A percentile compares a stretch with the other conserved stretches of the same genome.
Evolutionary conservation across 2,113 vertebrate species (phyloP).

Genomic region (Heterochromis multidens): DNA sequence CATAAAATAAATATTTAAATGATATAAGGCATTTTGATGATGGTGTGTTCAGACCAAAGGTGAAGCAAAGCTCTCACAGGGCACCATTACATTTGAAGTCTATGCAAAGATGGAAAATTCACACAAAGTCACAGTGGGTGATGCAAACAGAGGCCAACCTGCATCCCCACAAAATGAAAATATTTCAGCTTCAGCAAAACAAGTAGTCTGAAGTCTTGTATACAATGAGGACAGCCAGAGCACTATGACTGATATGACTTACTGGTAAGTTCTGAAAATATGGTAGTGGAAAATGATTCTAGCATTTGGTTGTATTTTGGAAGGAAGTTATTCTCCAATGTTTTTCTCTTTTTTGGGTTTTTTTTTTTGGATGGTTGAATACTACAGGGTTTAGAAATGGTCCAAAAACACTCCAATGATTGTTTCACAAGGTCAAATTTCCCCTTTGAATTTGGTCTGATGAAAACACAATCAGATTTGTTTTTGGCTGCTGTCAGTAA

Average conservation of each 20-base stretch:
- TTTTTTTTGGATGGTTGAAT: too few relatives aligned
- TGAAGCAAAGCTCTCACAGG: not conserved
- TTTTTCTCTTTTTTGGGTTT: too few relatives aligned
- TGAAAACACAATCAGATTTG: not conserved
- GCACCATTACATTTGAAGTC: not conserved
- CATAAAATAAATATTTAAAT: not conserved
- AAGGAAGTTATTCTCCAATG: too few relatives aligned
- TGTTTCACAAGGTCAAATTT: not conserved
- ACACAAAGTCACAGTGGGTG: not conserved
- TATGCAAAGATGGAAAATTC: not conserved
- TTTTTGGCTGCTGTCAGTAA: not conserved
- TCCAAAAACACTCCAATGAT: not conserved
- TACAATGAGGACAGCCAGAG: not conserved
- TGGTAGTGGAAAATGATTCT: too few relatives aligned
- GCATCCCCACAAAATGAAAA: not conserved
- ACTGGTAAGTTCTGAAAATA: too few relatives aligned
- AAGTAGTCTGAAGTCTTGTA: not conserved
- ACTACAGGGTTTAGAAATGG: fast-evolving
- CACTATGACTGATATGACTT: not conserved
- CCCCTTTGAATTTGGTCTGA: not conserved
- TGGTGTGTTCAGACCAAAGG: not conserved
- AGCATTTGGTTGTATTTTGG: too few relatives aligned
- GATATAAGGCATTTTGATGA: not conserved
- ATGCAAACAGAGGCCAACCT: not conserved
- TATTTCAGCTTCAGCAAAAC: not conserved